A percentile compares a stretch with the other conserved stretches of the same genome.
These are phyloP conservation scores for Pseudolaguvia tuberculata DNA, from an alignment of 2,113 vertebrate species.

Conservation along the genomic window DNA sequence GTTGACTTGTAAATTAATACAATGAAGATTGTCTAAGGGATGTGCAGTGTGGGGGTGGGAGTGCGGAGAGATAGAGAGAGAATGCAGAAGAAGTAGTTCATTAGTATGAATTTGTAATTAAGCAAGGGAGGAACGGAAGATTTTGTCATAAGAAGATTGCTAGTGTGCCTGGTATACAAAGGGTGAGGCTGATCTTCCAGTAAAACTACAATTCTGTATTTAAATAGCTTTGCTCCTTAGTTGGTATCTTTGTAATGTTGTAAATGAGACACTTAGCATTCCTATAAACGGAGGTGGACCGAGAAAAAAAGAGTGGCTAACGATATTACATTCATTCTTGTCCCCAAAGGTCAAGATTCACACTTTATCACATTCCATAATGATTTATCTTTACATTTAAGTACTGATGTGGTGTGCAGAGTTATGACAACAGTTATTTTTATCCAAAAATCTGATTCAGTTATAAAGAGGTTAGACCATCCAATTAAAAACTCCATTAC, in stretches of 20 bases:
- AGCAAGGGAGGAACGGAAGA: not conserved
- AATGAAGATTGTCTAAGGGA: conserved; percentile 32
- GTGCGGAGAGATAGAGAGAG: not conserved
- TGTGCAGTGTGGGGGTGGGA: conserved; percentile 30
- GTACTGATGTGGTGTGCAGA: not conserved
- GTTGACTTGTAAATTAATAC: conserved; percentile 47
- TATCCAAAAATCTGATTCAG: too few species aligned
- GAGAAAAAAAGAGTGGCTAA: conserved; percentile 24
- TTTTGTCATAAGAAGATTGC: conserved; percentile 9
- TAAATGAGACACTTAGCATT: not conserved
- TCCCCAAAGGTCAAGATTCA: conserved; percentile 4
- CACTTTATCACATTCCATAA: conserved; percentile 31
- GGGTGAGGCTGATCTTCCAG: not conserved
- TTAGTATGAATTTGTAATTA: not conserved
- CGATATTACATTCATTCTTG: conserved; percentile 27
- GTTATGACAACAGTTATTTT: not conserved
- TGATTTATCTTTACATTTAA: conserved; percentile 15
- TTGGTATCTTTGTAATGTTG: not conserved
- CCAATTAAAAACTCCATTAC: too few species aligned
- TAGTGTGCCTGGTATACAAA: conserved; percentile 1
- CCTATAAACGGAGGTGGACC: conserved; percentile 8
- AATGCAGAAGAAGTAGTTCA: not conserved
- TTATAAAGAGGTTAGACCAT: too few species aligned
- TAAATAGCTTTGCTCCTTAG: not conserved
- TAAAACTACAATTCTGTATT: not conserved